Percentiles rank a stretch among this genome's conserved stretches.
These are phyloP conservation scores for Melipona bicolor DNA, from an alignment of 2,888 invertebrate species.

Conservation along the genomic window DNA sequence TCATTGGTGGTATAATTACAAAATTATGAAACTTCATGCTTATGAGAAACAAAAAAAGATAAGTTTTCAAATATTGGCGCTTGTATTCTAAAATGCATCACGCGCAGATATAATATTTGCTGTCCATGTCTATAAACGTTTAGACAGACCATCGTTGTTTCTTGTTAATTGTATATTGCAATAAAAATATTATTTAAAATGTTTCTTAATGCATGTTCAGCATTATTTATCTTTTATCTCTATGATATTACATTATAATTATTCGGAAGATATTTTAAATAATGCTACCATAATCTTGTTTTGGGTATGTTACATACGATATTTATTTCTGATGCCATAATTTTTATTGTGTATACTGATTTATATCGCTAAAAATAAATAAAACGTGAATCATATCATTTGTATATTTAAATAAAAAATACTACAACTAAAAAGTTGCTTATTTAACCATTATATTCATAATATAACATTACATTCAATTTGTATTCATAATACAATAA, in stretches of 20 bases:
- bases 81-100: conserved; percentile 1
- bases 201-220: background rate
- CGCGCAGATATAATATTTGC: conserved; percentile 18
- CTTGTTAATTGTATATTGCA: background rate
- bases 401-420: background rate
- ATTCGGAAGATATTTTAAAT: background rate
- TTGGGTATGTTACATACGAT: background rate
- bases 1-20: background rate
- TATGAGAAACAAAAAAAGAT: background rate
- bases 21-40: background rate
- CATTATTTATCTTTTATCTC: background rate
- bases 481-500: background rate
- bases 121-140: background rate
- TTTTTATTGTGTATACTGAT: background rate
- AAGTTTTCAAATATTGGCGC: conserved; percentile 38
- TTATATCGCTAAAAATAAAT: background rate
- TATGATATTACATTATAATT: background rate
- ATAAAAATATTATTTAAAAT: background rate
- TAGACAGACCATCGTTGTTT: background rate
- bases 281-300: background rate
- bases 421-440: background rate
- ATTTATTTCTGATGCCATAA: background rate
- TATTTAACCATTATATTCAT: background rate
- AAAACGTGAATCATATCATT: background rate
- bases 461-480: background rate